Conservation (phyloP, 1,140 invertebrate genomes). For the Caenorhabditis tropicalis region DNA sequence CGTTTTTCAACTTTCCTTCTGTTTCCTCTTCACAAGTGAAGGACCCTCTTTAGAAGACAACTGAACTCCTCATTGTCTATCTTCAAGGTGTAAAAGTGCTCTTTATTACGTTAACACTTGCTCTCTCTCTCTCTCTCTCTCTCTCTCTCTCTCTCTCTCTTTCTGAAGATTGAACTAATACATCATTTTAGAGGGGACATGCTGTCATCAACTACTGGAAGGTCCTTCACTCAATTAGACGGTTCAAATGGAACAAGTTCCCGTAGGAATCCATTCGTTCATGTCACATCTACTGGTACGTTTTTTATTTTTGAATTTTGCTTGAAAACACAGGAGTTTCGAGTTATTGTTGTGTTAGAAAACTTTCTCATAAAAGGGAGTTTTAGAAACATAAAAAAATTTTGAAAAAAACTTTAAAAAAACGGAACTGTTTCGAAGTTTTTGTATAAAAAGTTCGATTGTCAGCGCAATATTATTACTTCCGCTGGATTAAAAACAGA, state of each 20-base stretch:
- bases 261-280: slow-evolving; percentile 17
- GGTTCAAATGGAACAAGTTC: slow-evolving; percentile 28
- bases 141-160: not conserved
- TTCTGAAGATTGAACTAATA: not conserved
- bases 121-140: not conserved
- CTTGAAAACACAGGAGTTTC: not conserved
- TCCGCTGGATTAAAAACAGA: no score
- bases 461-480: no score
- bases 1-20: slow-evolving; percentile 4
- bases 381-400: no score
- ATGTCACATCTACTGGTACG: slow-evolving; percentile 16
- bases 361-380: no score
- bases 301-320: not conserved
- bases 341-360: no score
- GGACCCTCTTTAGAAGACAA: not conserved
- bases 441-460: no score
- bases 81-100: not conserved
- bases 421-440: no score
- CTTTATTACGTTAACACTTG: slow-evolving; percentile 35
- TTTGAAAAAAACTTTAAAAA: no score
- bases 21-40: not conserved
- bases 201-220: slow-evolving; percentile 27
- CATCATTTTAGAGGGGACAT: slow-evolving; percentile 12
- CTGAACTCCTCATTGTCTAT: not conserved
- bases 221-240: slow-evolving; percentile 6